phyloP scores from a whole-genome alignment of 2,113 vertebrate species.

The Dasyornis broadbenti region DNA sequence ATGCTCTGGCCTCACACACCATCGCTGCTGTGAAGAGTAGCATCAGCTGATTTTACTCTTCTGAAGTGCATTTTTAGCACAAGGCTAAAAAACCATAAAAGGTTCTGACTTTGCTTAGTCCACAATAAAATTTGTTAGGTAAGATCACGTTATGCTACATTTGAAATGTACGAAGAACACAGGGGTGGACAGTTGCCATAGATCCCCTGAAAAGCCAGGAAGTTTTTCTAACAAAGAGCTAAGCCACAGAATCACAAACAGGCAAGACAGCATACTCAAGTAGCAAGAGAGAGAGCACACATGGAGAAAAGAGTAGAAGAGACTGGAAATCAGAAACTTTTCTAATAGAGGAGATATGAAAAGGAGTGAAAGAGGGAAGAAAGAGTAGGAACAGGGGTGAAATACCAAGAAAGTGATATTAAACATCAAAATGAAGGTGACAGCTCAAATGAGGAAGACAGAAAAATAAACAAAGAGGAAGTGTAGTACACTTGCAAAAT shows the following conservation, averaged over 20 bases:
- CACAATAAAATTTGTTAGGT: background rate
- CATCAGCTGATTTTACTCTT: background rate
- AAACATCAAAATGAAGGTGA: background rate
- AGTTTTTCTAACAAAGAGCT: background rate
- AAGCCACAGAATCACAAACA: background rate
- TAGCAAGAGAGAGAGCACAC: background rate
- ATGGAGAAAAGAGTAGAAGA: background rate
- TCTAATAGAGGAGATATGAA: background rate
- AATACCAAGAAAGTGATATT: background rate
- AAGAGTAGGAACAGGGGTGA: background rate
- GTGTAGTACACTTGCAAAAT: background rate
- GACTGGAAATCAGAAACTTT: background rate
- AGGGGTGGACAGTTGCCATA: background rate
- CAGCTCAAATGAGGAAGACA: background rate
- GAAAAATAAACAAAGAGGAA: background rate
- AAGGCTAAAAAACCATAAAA: background rate
- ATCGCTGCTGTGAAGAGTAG: background rate
- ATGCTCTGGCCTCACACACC: background rate
- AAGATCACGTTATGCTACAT: background rate
- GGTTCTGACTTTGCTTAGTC: background rate
- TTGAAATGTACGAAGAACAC: background rate
- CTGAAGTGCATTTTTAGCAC: background rate
- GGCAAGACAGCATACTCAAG: background rate
- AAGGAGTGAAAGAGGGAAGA: background rate
- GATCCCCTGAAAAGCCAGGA: background rate